Percentiles rank a stretch among this genome's conserved stretches.
phyloP scores from a whole-genome alignment of 2,113 vertebrate species.

The Oreotragus oreotragus region DNA sequence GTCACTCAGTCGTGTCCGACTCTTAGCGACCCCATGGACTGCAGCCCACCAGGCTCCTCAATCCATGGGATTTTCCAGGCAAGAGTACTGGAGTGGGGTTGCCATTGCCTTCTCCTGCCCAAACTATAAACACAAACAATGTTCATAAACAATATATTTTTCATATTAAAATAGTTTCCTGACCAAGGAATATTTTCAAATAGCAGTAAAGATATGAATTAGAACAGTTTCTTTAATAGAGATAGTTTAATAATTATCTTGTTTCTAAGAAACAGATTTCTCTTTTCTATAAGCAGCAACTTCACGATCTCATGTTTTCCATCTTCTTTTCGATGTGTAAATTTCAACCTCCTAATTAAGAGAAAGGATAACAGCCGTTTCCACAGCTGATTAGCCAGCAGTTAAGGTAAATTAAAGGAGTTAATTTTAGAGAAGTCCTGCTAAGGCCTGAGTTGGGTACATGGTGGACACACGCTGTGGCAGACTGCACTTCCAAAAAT shows the following conservation, averaged over 20 bases:
- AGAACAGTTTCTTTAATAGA: not conserved
- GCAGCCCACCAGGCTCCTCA: too few relatives aligned
- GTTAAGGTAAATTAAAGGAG: not conserved
- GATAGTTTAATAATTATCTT: not conserved
- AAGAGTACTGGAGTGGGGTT: too few relatives aligned
- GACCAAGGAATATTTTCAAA: not conserved
- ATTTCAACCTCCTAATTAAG: not conserved
- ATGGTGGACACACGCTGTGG: not conserved
- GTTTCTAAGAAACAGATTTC: not conserved
- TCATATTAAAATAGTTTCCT: conserved; percentile 28
- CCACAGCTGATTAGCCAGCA: not conserved
- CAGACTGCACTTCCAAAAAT: not conserved
- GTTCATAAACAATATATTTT: not conserved
- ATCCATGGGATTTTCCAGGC: too few relatives aligned
- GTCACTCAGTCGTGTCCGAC: too few relatives aligned
- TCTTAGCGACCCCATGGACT: too few relatives aligned
- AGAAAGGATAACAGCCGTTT: not conserved
- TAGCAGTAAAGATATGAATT: not conserved
- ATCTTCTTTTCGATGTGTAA: not conserved
- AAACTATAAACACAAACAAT: not conserved
- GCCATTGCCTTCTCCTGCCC: not conserved
- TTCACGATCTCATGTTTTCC: not conserved
- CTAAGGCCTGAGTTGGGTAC: not conserved
- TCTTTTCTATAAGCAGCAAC: not conserved
- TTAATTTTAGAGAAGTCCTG: not conserved